phyloP scores from a whole-genome alignment of 2,888 invertebrate species.

The Cantharis lateralis region DNA sequence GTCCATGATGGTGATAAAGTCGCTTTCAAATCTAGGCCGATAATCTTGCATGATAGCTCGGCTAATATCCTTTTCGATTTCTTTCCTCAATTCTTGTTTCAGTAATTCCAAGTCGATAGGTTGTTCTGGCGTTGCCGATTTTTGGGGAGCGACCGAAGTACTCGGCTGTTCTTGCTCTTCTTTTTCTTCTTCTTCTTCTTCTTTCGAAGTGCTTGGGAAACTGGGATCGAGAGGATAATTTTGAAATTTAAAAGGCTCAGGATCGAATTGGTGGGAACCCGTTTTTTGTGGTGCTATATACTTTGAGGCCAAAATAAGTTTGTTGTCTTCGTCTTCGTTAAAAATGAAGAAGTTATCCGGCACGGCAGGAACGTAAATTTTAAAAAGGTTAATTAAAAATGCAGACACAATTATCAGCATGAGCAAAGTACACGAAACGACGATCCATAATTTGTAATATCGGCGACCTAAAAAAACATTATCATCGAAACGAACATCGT shows the following conservation, averaged over 20 bases:
- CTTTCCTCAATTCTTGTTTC: neutral
- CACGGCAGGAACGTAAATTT: constrained; percentile 14
- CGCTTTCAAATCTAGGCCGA: neutral
- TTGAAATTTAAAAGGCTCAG: neutral
- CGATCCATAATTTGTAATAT: constrained; percentile 14
- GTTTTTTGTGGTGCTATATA: neutral
- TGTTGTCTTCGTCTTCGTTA: constrained; percentile 28
- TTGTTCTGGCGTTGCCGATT: neutral
- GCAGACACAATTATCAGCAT: constrained; percentile 5
- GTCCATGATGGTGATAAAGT: neutral
- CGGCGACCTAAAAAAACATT: neutral
- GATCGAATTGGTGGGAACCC: neutral
- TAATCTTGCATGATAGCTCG: neutral
- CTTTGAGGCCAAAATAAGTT: constrained; percentile 10
- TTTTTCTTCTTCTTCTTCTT: neutral
- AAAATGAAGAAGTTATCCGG: constrained; percentile 29
- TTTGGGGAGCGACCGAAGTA: neutral
- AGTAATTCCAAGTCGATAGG: neutral
- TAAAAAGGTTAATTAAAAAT: constrained; percentile 12
- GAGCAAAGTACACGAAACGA: neutral
- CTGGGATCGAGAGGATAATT: neutral
- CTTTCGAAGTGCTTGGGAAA: neutral
- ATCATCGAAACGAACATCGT: neutral
- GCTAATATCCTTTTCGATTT: neutral
- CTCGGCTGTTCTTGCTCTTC: too few relatives aligned